Percentiles rank a stretch among this genome's conserved stretches.
Conservation (phyloP, 2,113 vertebrate species). For the Paracanthobrama guichenoti region DNA sequence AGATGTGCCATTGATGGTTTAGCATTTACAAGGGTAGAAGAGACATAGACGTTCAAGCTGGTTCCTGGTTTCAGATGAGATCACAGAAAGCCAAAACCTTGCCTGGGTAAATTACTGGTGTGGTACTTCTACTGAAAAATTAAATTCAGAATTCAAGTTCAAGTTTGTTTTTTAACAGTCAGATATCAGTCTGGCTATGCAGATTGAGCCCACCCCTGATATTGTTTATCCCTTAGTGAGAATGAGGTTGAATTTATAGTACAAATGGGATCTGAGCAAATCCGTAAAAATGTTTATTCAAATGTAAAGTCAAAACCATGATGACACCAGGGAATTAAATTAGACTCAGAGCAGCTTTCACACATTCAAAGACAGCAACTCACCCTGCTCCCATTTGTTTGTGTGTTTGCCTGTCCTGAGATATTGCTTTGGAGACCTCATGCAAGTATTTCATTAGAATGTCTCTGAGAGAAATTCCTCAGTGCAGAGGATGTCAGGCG, state of each 20-base stretch:
- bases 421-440: conserved; percentile 30
- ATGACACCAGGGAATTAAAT: not conserved
- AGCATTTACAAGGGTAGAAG: not conserved
- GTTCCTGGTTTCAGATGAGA: not conserved
- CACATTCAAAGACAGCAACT: not conserved
- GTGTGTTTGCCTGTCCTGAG: conserved; percentile 17
- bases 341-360: not conserved
- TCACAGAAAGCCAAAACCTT: no score
- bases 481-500: conserved; percentile 4
- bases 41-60: not conserved
- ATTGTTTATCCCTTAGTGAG: not conserved
- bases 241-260: not conserved
- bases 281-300: not conserved
- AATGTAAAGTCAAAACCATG: not conserved
- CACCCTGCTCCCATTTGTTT: not conserved
- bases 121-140: not conserved
- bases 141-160: not conserved
- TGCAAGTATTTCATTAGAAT: conserved; percentile 45
- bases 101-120: no score
- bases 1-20: not conserved
- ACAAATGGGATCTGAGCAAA: not conserved
- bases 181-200: not conserved
- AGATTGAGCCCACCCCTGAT: not conserved
- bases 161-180: not conserved
- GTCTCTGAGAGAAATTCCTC: conserved; percentile 34